Base-by-base conservation (phyloP, 2,113 vertebrate genomes). In the Semnornis frantzii region DNA sequence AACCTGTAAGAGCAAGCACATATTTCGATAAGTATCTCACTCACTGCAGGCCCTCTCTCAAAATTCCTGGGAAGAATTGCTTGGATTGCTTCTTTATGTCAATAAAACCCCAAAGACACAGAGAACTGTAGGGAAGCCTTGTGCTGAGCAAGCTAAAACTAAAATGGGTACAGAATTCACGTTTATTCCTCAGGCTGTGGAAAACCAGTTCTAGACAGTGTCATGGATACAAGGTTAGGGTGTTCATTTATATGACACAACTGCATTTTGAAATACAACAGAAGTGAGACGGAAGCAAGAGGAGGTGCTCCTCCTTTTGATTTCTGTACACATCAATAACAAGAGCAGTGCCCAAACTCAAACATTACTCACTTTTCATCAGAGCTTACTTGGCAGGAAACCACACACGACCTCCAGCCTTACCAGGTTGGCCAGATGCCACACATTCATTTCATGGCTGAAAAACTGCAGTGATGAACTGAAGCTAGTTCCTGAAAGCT, bases 351-450 rank as follows among this genome's bases (percentile, higher is more conserved):
- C 42, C 60, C 83, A 76, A 91, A 91, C 31, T 68, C 48, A 31
- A 74, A 77, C 21, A 78, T 83, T 42, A 92, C 31, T 74, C 78
- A 73, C 65, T 80, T 85, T 79, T 79, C 23, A 90, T 69, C 65
- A 81, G 72, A 64, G 72, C 27, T 71, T 54, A 9, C 54, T 85
- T 91, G 93, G 37, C 93, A 96, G 83, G 92, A 95, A 96, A 87
- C 62, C 62, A 81, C 76, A 83, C 31, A 68, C 1, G 4, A 72
- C 52, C 60, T 88, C 57, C 72, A 83, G 63, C 55, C 16, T 63
- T 30, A 92, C 87, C 76, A 95, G 64, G n/a, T 82, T 89, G 90
- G 90, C 75, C 64, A 71, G 25, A 75, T 31, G 86, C 88, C 85
- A 88, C 30, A 73, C 34, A 39, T 44, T 33, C 54, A 77, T 68